A percentile compares a stretch with the other conserved stretches of the same genome.
These are phyloP conservation scores for Isichthys henryi DNA, from an alignment of 2,113 vertebrate species.

Conservation along the genomic window DNA sequence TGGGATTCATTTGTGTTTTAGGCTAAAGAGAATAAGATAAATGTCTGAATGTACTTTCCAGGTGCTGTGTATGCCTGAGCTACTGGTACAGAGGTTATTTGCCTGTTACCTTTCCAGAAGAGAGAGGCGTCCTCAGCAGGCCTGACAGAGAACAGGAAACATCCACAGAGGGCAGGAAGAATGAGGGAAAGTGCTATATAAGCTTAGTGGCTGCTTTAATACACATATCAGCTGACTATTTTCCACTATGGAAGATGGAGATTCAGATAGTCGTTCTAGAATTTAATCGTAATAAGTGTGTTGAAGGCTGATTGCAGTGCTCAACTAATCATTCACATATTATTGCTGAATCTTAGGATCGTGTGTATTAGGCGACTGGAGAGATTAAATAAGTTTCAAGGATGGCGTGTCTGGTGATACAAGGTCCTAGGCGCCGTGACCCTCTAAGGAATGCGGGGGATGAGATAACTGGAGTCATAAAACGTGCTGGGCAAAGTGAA, in stretches of 20 bases:
- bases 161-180: neutral
- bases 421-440: neutral
- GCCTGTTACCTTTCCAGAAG: neutral
- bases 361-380: neutral
- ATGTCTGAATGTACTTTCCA: neutral
- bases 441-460: neutral
- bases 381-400: neutral
- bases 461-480: neutral
- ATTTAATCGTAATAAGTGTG: neutral
- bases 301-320: neutral
- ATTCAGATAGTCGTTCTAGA: neutral
- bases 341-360: neutral
- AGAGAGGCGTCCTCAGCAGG: neutral
- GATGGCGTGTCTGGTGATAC: neutral
- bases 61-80: neutral
- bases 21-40: neutral
- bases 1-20: neutral
- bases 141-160: neutral
- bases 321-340: neutral
- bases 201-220: neutral
- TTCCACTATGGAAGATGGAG: neutral
- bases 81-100: neutral
- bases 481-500: neutral
- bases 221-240: neutral
- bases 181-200: neutral